Conservation (phyloP, 1,140 invertebrate species). For the Tetraneura akinire region DNA sequence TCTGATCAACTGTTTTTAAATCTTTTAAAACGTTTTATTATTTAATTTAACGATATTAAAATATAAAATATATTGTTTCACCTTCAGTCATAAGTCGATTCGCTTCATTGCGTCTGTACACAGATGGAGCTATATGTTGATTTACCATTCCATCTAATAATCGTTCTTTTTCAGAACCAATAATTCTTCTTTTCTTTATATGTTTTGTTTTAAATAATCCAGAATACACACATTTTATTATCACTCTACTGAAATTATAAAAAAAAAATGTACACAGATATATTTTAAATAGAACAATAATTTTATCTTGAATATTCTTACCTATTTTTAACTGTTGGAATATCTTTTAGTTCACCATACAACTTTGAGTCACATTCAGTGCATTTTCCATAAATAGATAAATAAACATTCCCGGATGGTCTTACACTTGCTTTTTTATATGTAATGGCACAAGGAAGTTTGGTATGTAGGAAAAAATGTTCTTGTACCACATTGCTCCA, state of each 20-base stretch:
- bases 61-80: too few species aligned
- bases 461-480: not conserved
- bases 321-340: not conserved
- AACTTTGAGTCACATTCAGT: not conserved
- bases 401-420: not conserved
- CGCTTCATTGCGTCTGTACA: not conserved
- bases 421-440: not conserved
- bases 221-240: not conserved
- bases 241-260: not conserved
- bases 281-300: not conserved
- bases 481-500: not conserved
- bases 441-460: not conserved
- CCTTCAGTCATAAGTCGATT: not conserved
- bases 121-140: not conserved
- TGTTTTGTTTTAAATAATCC: not conserved
- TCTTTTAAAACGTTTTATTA: too few species aligned
- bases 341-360: not conserved
- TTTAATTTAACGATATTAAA: too few species aligned
- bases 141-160: not conserved
- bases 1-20: too few species aligned
- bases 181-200: not conserved
- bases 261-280: not conserved
- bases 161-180: not conserved
- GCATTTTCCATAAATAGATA: not conserved
- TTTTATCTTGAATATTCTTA: not conserved